Conservation (phyloP, 2,888 invertebrate genomes). For the Spodoptera littoralis region DNA sequence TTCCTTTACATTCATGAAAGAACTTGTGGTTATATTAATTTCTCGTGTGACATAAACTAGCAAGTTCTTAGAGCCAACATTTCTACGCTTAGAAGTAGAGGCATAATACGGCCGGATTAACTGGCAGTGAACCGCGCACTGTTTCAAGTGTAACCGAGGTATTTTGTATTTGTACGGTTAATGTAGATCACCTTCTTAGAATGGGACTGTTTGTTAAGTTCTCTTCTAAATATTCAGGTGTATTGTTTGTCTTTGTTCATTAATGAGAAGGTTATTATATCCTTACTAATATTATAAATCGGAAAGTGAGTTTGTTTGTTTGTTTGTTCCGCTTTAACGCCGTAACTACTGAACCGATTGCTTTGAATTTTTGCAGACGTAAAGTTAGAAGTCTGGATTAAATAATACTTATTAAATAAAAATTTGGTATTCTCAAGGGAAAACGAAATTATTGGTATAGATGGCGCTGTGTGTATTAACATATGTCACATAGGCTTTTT, state of each 20-base stretch:
- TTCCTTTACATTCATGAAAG: neutral
- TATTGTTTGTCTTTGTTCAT: conserved; percentile 7
- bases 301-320: no score
- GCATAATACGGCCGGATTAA: conserved; percentile 36
- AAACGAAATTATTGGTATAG: no score
- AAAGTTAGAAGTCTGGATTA: no score
- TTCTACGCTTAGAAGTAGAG: conserved; percentile 20
- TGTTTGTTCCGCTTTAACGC: no score
- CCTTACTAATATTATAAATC: no score
- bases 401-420: no score
- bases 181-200: conserved; percentile 18
- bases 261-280: no score
- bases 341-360: no score
- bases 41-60: conserved; percentile 7
- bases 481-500: no score
- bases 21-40: conserved; percentile 12
- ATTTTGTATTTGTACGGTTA: conserved; percentile 25
- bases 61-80: conserved; percentile 19
- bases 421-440: no score
- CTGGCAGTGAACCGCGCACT: conserved; percentile 14
- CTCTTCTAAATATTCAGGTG: conserved; percentile 10
- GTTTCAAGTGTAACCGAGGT: conserved; percentile 30
- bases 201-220: conserved; percentile 13
- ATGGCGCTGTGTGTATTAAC: no score
- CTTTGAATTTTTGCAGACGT: no score